Conservation (phyloP, 2,797 vertebrate genomes). For the Alcedo atthis region DNA sequence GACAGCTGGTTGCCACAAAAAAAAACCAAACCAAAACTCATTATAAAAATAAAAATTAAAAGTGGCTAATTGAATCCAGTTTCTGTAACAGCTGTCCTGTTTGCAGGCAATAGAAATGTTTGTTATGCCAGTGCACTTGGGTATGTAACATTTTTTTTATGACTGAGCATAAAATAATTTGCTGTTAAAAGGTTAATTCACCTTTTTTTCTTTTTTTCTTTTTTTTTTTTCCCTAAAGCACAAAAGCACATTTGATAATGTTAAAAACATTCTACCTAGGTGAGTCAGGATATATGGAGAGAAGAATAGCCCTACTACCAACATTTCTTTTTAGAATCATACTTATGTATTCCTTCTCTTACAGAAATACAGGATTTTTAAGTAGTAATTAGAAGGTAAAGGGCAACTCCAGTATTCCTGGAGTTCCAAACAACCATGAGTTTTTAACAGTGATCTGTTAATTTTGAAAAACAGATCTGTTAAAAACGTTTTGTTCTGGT, state of each 20-base stretch:
- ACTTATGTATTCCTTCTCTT: not conserved
- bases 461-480: not conserved
- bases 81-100: not conserved
- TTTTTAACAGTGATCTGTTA: not conserved
- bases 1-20: not conserved
- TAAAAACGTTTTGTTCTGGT: not conserved
- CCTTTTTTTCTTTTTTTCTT: not conserved
- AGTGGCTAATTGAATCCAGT: not conserved
- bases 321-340: not conserved
- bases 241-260: not conserved
- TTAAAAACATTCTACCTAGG: not conserved
- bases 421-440: not conserved
- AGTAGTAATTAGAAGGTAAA: not conserved
- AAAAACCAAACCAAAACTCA: not conserved
- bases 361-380: not conserved
- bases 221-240: constrained; percentile 1
- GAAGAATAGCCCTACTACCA: not conserved
- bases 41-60: not conserved
- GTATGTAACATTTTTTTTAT: not conserved
- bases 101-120: constrained; percentile 1
- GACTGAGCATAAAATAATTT: constrained; percentile 34
- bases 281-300: not conserved
- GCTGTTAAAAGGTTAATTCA: constrained; percentile 41
- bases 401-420: not conserved
- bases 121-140: constrained; percentile 15